Conservation (phyloP, 2,888 invertebrate species). For the Neuroscelio doddi region DNA sequence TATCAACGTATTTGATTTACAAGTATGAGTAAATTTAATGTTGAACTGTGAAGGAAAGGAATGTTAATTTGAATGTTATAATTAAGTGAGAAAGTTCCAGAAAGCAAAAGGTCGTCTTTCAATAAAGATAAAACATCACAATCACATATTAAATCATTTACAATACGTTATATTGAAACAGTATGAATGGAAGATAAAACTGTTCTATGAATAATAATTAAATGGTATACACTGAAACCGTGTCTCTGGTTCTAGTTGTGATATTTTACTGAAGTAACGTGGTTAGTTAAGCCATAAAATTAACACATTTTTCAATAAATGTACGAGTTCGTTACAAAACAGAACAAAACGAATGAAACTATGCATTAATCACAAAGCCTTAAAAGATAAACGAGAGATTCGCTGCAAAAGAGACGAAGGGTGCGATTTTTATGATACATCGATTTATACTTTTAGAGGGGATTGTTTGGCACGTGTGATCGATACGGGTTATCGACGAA, state of each 20-base stretch:
- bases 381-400: conserved; percentile 35
- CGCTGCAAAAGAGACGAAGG: conserved; percentile 11
- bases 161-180: too few species aligned
- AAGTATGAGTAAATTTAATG: too few species aligned
- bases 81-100: too few species aligned
- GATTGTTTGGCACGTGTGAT: not conserved
- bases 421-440: conserved; percentile 16
- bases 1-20: too few species aligned
- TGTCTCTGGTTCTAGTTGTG: conserved; percentile 71
- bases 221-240: conserved; percentile 64
- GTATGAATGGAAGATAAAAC: conserved; percentile 38
- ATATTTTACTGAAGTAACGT: conserved; percentile 67
- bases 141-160: too few species aligned
- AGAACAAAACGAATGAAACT: conserved; percentile 34
- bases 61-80: too few species aligned
- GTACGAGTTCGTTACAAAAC: conserved; percentile 33
- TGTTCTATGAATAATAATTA: conserved; percentile 45
- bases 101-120: too few species aligned
- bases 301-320: conserved; percentile 50
- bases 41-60: too few species aligned
- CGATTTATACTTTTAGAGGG: conserved; percentile 20
- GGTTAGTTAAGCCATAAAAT: conserved; percentile 54
- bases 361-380: conserved; percentile 43
- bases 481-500: conserved; percentile 19
- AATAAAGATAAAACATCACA: too few species aligned